These are phyloP conservation scores for Himalopsyche anomala DNA, from an alignment of 2,888 invertebrate species.

Conservation along the genomic window DNA sequence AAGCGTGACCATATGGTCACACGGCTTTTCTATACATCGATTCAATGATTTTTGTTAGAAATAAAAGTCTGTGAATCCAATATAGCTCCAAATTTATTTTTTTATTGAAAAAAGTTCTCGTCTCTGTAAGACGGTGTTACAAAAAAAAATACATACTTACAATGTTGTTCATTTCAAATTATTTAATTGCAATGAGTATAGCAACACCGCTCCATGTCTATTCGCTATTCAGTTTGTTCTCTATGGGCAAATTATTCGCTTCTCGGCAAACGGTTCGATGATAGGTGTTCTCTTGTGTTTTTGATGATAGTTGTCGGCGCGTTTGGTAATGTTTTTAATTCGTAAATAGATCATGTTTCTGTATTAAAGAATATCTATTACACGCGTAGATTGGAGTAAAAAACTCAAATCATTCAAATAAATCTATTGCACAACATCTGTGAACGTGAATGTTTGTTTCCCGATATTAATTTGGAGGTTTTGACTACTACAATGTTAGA, in stretches of 20 bases:
- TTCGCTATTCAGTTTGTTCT: constrained; percentile 29
- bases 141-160: neutral
- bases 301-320: constrained; percentile 49
- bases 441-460: constrained; percentile 28
- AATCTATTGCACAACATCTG: constrained; percentile 43
- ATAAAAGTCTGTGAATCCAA: too few species aligned
- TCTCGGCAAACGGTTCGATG: constrained; percentile 48
- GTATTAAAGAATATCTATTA: constrained; percentile 46
- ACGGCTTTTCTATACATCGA: too few species aligned
- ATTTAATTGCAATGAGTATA: neutral
- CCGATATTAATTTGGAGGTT: constrained; percentile 41
- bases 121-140: too few species aligned
- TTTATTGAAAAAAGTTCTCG: too few species aligned
- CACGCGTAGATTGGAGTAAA: neutral
- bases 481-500: constrained; percentile 48
- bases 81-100: too few species aligned
- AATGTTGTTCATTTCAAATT: neutral
- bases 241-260: constrained; percentile 46
- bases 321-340: constrained; percentile 44
- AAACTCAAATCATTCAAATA: neutral
- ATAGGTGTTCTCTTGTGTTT: constrained; percentile 48
- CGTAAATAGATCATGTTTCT: constrained; percentile 48
- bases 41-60: too few species aligned
- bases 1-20: too few species aligned
- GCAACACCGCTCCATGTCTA: constrained; percentile 29